Conservation (phyloP, 2,113 vertebrate genomes). For the Marmota monax region DNA sequence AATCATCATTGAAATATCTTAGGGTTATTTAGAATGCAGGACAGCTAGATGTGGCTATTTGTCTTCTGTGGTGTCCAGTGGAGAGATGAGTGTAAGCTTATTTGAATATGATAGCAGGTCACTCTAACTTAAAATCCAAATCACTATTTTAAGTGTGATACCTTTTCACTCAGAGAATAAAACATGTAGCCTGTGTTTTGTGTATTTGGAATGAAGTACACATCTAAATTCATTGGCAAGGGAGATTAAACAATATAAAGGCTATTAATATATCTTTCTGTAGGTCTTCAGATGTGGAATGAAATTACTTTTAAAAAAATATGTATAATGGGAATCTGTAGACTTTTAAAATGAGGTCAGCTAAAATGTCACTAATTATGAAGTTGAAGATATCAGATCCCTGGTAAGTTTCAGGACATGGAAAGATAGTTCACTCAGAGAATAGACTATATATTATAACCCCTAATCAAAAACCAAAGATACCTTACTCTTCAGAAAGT, state of each 20-base stretch:
- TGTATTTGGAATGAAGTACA: neutral
- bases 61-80: neutral
- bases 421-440: neutral
- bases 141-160: constrained; percentile 16
- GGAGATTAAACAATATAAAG: neutral
- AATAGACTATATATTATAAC: neutral
- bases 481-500: neutral
- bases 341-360: neutral
- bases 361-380: neutral
- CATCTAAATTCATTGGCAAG: neutral
- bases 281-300: neutral
- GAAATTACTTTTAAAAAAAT: constrained; percentile 21
- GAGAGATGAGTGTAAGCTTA: neutral
- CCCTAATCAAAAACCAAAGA: neutral
- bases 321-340: neutral
- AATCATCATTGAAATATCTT: neutral
- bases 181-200: neutral
- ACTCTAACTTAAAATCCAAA: neutral
- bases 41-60: neutral
- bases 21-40: neutral
- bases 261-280: neutral
- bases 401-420: neutral
- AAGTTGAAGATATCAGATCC: neutral
- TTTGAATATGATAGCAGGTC: neutral
- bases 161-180: neutral